phyloP scores from a whole-genome alignment of 2,888 invertebrate species.

The Drosophila leonis region DNA sequence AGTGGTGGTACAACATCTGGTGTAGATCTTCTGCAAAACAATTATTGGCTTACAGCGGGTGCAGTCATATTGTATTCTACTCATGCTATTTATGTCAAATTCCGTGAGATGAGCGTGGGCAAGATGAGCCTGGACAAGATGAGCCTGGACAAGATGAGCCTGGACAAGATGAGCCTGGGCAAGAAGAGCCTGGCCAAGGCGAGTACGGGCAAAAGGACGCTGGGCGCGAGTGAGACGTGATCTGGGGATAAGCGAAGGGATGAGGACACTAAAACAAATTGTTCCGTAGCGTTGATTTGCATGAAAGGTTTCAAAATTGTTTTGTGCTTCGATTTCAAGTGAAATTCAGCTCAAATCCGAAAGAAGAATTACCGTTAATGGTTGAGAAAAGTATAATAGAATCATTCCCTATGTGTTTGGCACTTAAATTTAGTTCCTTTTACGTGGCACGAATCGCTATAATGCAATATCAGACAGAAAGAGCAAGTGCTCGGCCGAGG shows the following conservation, averaged over 20 bases:
- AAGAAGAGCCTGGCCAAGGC: background rate
- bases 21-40: constrained; percentile 12
- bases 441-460: no score
- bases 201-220: background rate
- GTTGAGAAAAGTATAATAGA: no score
- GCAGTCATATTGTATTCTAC: constrained; percentile 38
- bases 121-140: background rate
- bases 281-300: constrained; percentile 10
- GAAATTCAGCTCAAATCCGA: constrained; percentile 3
- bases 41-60: constrained; percentile 46
- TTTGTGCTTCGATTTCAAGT: constrained; percentile 20
- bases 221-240: background rate
- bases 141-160: background rate
- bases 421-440: no score
- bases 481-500: no score
- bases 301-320: constrained; percentile 5
- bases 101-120: background rate
- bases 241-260: background rate
- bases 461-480: no score
- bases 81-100: constrained; percentile 43
- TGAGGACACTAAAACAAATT: constrained; percentile 13
- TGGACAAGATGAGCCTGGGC: background rate
- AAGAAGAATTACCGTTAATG: constrained; percentile 1
- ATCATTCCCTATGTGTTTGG: no score
- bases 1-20: constrained; percentile 38